Evolutionary conservation across 2,113 vertebrate genomes (phyloP).

Genomic region (Pogona vitticeps): DNA sequence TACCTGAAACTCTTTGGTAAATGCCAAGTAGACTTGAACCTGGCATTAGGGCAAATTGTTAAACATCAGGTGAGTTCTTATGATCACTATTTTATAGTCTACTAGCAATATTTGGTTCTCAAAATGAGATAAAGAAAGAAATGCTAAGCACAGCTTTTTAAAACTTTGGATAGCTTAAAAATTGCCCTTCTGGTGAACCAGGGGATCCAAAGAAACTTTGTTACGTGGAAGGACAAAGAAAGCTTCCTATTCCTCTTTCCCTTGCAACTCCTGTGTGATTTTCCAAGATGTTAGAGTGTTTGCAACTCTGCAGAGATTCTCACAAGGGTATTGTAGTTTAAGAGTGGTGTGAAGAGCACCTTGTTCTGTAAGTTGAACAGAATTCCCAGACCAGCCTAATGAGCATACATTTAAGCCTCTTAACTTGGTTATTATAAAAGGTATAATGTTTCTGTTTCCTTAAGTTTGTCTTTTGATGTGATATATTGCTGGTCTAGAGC

Average conservation of each 20-base stretch:
- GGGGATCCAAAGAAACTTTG: not conserved
- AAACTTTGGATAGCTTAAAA: not conserved
- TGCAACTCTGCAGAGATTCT: not conserved
- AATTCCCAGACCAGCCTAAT: no score
- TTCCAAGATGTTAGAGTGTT: not conserved
- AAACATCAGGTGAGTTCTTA: slow-evolving; percentile 89
- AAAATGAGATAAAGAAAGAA: not conserved
- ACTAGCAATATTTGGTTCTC: not conserved
- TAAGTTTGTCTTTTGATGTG: not conserved
- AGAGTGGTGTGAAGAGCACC: not conserved
- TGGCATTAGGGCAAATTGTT: slow-evolving; percentile 96
- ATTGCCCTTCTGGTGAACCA: not conserved
- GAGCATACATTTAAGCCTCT: no score
- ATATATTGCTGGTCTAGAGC: no score
- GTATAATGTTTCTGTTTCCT: not conserved
- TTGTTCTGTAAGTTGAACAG: not conserved
- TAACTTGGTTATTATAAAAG: no score
- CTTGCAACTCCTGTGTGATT: not conserved
- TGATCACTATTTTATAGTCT: not conserved
- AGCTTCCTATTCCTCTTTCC: no score
- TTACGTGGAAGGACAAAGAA: no score
- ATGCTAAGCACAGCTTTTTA: not conserved
- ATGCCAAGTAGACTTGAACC: slow-evolving; percentile 96
- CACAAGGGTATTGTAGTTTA: not conserved
- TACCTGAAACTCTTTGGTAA: slow-evolving; percentile 98